A percentile compares a stretch with the other conserved stretches of the same genome.
Conservation (phyloP, 2,797 vertebrate species). For the Petrocephalus schoutedeni region DNA sequence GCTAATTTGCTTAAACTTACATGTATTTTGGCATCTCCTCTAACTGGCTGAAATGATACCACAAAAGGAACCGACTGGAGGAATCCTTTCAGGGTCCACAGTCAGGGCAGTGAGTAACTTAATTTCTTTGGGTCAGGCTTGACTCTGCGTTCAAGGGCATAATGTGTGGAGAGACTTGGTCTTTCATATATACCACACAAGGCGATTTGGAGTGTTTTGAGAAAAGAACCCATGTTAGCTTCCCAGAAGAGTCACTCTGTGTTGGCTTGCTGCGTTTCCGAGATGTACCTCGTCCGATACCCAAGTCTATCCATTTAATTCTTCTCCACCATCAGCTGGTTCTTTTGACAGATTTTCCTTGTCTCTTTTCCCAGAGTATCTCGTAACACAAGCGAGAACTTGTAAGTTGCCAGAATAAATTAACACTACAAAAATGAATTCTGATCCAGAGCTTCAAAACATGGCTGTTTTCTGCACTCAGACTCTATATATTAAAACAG, state of each 20-base stretch:
- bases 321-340: background rate
- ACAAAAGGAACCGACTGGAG: background rate
- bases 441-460: background rate
- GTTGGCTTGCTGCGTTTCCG: background rate
- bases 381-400: background rate
- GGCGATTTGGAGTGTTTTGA: background rate
- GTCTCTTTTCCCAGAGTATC: background rate
- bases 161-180: background rate
- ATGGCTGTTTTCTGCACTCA: background rate
- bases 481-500: background rate
- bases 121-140: background rate
- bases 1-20: background rate
- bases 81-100: background rate
- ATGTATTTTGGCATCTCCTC: background rate
- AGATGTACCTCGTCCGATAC: background rate
- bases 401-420: conserved; percentile 8
- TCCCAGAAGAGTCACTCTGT: background rate
- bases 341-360: conserved; percentile 13
- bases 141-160: background rate
- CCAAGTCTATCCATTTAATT: conserved; percentile 21
- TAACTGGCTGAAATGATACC: background rate
- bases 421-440: conserved; percentile 14
- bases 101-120: background rate
- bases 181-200: background rate
- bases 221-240: background rate